Evolutionary conservation across 2,888 invertebrate genomes (phyloP).

Genomic region (Andrena bucephala): DNA sequence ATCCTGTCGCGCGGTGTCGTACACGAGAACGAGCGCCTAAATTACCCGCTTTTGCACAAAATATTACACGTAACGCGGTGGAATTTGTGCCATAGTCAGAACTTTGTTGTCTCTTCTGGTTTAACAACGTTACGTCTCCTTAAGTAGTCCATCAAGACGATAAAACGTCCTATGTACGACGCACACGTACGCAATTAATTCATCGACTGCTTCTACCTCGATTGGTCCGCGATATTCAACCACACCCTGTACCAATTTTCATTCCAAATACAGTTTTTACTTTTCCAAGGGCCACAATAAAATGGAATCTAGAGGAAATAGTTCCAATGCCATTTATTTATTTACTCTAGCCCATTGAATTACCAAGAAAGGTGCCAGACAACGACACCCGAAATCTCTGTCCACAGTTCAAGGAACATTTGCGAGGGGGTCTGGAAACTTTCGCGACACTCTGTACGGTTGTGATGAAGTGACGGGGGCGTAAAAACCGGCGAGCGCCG

Average conservation of each 20-base stretch:
- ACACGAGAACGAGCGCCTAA: constrained; percentile 10
- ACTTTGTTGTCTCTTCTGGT: too few species aligned
- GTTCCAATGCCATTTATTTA: too few species aligned
- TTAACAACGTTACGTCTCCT: not conserved
- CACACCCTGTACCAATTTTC: not conserved
- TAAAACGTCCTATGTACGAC: too few species aligned
- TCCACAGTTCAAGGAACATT: too few species aligned
- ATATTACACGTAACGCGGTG: not conserved
- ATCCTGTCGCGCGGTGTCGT: constrained; percentile 3
- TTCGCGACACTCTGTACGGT: not conserved
- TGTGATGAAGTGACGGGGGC: not conserved
- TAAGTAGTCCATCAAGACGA: too few species aligned
- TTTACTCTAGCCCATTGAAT: too few species aligned
- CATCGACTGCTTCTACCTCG: not conserved
- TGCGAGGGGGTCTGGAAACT: not conserved
- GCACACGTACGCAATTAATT: too few species aligned
- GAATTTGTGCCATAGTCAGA: not conserved
- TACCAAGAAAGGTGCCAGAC: too few species aligned
- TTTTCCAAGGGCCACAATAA: not conserved
- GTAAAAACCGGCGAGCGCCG: constrained; percentile 13
- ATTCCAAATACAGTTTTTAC: not conserved
- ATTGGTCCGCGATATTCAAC: not conserved
- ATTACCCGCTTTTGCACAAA: constrained; percentile 2
- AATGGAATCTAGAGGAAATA: not conserved
- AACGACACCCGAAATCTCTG: too few species aligned